Conservation (phyloP, 2,113 vertebrate genomes). For the Oncorhynchus nerka region DNA sequence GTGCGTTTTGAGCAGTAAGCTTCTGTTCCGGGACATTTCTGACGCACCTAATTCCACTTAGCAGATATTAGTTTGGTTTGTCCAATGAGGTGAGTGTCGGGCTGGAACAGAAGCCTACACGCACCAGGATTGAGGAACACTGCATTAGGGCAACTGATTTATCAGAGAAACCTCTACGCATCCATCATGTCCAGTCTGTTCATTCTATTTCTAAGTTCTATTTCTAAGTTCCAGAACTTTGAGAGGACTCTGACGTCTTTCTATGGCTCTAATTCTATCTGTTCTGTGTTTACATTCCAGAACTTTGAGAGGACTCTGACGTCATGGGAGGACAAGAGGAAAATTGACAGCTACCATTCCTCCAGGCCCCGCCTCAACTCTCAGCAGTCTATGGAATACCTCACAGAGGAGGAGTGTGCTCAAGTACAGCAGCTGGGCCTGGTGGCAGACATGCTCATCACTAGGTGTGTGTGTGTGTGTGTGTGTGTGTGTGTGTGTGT, state of each 20-base stretch:
- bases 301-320: slow-evolving; percentile 94
- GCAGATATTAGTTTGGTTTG: no score
- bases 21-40: neutral
- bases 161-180: no score
- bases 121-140: neutral
- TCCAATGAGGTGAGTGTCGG: no score
- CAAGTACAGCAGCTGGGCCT: slow-evolving; percentile 85
- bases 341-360: slow-evolving; percentile 80
- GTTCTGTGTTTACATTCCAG: slow-evolving; percentile 56
- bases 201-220: no score
- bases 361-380: slow-evolving; percentile 83
- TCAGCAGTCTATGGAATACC: slow-evolving; percentile 92
- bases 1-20: slow-evolving; percentile 7
- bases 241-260: no score
- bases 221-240: no score
- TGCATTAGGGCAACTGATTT: no score
- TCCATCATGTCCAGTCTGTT: no score
- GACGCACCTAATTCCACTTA: no score
- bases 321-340: slow-evolving; percentile 92
- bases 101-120: neutral
- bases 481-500: no score
- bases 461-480: no score
- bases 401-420: slow-evolving; percentile 87
- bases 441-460: slow-evolving; percentile 82
- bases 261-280: no score